Evolutionary conservation across 2,888 invertebrate species (phyloP), one percentile per base, ranked within the genome.

Genomic region (Altica lythri): DNA sequence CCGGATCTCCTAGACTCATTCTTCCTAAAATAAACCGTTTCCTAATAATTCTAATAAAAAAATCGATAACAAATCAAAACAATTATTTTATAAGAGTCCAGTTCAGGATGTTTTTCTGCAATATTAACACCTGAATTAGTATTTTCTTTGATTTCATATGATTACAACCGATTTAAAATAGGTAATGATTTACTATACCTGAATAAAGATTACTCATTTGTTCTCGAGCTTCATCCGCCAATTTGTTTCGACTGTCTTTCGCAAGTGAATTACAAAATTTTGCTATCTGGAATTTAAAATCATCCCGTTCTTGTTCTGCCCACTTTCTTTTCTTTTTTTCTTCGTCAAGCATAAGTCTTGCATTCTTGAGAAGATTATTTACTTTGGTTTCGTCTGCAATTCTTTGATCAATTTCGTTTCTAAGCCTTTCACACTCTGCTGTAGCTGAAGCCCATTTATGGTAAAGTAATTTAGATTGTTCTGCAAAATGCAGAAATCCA

Each of bases 341-440:
- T 22, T 50, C 55, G 25, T 55, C 55, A 30, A 55, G 14, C 42
- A 53, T 42, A 49, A 40, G 40, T 6, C 93, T 81, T 0, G 91
- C 91, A 73, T 90, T 88, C 63, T 86, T 86, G 57, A 95, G 81
- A 72, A 92, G 91, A 2, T 86, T 85, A 67, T 93, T 90, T 66
- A 91, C 81, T 65, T 88, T 86, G 3, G 85, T 82, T 53, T 88
- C 84, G 38, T 90, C 88, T 13, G 84, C 80, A 27, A 88, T 83
- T 2, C 88, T 83, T 44, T 84, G 83, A 57, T 89, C 86, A 17
- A 92, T 74, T 65, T 86, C 84, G 0, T 81, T 78, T 65, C 89
- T 88, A 13, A 92, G 79, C 0, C 89, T 80, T 32, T 81, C 79
- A n/a, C 88, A 84, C 70, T 93, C 92, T 4, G 83, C 80, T 25